Conservation (phyloP, 2,888 invertebrate species). For the Ceriagrion tenellum region DNA sequence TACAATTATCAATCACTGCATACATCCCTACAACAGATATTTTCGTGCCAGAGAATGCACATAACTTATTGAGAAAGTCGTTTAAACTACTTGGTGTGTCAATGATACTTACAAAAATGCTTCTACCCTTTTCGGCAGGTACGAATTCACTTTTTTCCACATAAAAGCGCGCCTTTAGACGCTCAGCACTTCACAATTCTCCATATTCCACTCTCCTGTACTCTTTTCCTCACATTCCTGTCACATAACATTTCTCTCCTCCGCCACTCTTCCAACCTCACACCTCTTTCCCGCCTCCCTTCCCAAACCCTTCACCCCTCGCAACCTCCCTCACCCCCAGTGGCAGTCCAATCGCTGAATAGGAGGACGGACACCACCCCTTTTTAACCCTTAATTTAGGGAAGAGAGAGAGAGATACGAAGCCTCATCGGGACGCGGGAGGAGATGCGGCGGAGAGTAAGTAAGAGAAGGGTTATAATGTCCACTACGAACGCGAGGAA, state of each 20-base stretch:
- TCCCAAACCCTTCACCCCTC: neutral
- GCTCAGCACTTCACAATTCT: no score
- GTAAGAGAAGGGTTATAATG: conserved; percentile 27
- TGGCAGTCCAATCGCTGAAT: neutral
- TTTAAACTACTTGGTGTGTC: no score
- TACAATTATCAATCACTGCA: no score
- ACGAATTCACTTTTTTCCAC: no score
- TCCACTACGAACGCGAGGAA: conserved; percentile 51
- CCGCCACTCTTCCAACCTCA: neutral
- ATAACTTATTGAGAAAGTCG: no score
- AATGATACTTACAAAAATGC: no score
- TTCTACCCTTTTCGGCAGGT: no score
- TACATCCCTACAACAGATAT: no score
- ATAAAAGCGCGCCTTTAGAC: no score
- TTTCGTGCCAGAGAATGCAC: no score
- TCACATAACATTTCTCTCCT: conserved; percentile 2
- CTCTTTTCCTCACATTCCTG: neutral
- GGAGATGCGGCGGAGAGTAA: neutral
- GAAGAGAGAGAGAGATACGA: neutral
- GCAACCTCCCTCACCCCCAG: neutral
- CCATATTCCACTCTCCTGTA: neutral
- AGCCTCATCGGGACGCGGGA: neutral
- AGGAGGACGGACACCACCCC: conserved; percentile 11
- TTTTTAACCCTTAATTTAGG: neutral
- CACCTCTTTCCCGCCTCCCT: neutral